phyloP scores from a whole-genome alignment of 2,797 vertebrate genomes.

The Cuniculus paca region DNA sequence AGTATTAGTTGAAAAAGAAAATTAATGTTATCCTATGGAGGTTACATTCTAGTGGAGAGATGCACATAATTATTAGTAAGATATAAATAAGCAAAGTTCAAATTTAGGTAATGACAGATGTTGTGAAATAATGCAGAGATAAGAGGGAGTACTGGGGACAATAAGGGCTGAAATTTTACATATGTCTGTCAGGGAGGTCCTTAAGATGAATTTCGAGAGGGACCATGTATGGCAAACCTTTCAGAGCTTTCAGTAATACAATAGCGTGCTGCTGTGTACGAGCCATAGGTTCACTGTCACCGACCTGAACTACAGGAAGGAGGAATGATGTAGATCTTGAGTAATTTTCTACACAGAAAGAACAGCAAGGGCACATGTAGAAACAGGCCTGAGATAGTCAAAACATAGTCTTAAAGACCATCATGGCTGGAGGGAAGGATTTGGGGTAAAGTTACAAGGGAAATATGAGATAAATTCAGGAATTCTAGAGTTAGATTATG shows the following conservation, averaged over 20 bases:
- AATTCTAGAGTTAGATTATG: background rate
- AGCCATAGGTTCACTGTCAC: no score
- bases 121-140: background rate
- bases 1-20: background rate
- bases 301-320: background rate
- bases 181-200: background rate
- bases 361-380: background rate
- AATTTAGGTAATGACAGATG: background rate
- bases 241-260: background rate
- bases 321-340: background rate
- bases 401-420: background rate
- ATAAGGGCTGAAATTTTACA: background rate
- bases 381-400: background rate
- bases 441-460: accelerated
- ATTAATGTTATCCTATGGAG: background rate
- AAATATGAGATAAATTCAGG: background rate
- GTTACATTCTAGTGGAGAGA: background rate
- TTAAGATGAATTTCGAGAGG: background rate
- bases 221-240: background rate
- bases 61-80: background rate
- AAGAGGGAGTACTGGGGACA: background rate
- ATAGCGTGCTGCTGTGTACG: background rate
- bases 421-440: background rate
- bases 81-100: background rate
- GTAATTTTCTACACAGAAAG: background rate